Base-by-base conservation (phyloP, 2,113 vertebrate species). In the Cervus canadensis region DNA sequence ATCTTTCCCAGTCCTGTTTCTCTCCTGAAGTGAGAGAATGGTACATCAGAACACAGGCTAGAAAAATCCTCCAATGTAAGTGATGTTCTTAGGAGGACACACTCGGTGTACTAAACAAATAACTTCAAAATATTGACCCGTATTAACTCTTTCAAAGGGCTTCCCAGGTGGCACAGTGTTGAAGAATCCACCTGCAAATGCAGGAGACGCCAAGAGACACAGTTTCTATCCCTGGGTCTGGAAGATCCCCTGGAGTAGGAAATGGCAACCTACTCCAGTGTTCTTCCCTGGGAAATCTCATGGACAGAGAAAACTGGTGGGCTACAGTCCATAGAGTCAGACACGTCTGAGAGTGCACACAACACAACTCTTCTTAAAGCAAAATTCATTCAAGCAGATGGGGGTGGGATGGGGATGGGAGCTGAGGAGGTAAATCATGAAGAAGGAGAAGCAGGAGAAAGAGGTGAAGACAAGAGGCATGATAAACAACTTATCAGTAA, bases 1-100 rank as follows among this genome's bases (percentile, higher is more conserved):
- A 96, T 92, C 87, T 96, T 97, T 95, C 87, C 94, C 45, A 86
- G 81, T 48, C 76, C 56, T 36, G 2, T 82, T 94, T 97, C 85
- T 97, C 74, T 90, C 59, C 91, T 91, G 52, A 95, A 76, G 54
- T 94, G 88, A 96, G 88, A 59, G 83, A 91, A 93, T 78, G 43
- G 52, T 85, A 64, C 23, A 40, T 62, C 88, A 94, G 76, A 96
- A 79, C 50, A 90, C n/a, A 36, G 6, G 83, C n/a, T 89, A 56
- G 10, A 97, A 79, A 57, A 82, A 95, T 92, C 74, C 74, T 91
- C 87, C 78, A 64, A 50, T 28, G 64, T 76, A 95, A 96, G 67
- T 62, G 64, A 90, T 87, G 56, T 84, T 94, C 87, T 79, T 62
- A 45, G 25, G 12, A 91, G 79, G 76, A 67, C 92, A 95, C 54